Conservation (phyloP, 2,888 invertebrate species). For the Gymnocheta viridis region DNA sequence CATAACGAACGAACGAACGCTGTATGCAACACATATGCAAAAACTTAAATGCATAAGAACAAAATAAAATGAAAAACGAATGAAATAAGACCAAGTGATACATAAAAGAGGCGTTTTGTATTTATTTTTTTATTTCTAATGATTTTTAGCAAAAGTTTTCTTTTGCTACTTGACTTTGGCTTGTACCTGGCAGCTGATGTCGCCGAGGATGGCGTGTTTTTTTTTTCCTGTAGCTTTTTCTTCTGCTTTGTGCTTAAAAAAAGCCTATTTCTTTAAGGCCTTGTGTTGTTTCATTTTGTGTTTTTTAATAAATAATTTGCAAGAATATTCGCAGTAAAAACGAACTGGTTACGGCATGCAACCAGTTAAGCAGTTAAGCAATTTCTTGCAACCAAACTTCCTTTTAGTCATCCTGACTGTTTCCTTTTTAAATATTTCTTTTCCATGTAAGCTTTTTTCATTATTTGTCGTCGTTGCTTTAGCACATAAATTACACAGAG, state of each 20-base stretch:
- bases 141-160: slow-evolving; percentile 61
- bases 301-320: slow-evolving; percentile 37
- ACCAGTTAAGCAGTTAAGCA: slow-evolving; percentile 45
- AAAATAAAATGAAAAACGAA: neutral
- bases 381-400: slow-evolving; percentile 61
- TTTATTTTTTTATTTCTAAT: slow-evolving; percentile 62
- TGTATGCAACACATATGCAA: slow-evolving; percentile 17
- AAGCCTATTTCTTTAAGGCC: neutral
- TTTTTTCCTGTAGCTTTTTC: neutral
- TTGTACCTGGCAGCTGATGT: slow-evolving; percentile 45
- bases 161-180: slow-evolving; percentile 41
- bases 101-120: slow-evolving; percentile 48
- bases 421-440: slow-evolving; percentile 61
- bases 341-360: slow-evolving; percentile 71
- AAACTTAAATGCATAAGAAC: neutral
- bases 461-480: slow-evolving; percentile 27
- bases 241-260: neutral
- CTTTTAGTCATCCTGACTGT: slow-evolving; percentile 60
- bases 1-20: neutral
- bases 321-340: slow-evolving; percentile 15
- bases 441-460: too few species aligned
- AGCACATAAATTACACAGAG: slow-evolving; percentile 23
- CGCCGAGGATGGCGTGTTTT: slow-evolving; percentile 7
- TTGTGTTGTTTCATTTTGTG: neutral
- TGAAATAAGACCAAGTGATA: slow-evolving; percentile 42